Percentiles rank a stretch among this genome's conserved stretches.
These are phyloP conservation scores for Piscicola geometra DNA, from an alignment of 2,888 invertebrate species.

Conservation along the genomic window DNA sequence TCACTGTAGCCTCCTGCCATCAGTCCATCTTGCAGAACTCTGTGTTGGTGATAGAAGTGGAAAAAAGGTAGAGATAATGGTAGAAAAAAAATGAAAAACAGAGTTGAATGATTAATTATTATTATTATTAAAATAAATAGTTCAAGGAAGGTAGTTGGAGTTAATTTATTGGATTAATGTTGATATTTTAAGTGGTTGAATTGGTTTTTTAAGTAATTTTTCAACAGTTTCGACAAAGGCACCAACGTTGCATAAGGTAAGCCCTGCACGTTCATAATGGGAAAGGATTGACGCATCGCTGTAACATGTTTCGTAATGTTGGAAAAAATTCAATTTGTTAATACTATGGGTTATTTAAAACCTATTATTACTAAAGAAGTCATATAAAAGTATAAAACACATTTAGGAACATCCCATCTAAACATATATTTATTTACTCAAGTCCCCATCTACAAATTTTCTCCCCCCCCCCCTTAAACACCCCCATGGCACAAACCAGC, in stretches of 20 bases:
- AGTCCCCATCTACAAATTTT: no score
- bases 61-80: background rate
- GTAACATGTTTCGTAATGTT: conserved; percentile 50
- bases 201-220: background rate
- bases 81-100: background rate
- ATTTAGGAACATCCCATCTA: no score
- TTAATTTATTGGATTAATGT: background rate
- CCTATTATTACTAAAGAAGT: no score
- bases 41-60: background rate
- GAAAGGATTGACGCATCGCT: conserved; percentile 68
- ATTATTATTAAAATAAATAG: background rate
- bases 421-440: no score
- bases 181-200: background rate
- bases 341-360: no score
- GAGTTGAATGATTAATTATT: background rate
- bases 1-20: background rate
- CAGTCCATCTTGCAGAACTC: background rate
- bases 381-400: no score
- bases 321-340: no score
- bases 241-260: conserved; percentile 46
- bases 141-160: background rate
- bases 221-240: no score
- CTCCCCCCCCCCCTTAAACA: no score
- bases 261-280: conserved; percentile 63
- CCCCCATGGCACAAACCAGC: no score